A percentile compares a stretch with the other conserved stretches of the same genome.
phyloP scores from a whole-genome alignment of 2,888 invertebrate species.

The Heliconius ethilla region DNA sequence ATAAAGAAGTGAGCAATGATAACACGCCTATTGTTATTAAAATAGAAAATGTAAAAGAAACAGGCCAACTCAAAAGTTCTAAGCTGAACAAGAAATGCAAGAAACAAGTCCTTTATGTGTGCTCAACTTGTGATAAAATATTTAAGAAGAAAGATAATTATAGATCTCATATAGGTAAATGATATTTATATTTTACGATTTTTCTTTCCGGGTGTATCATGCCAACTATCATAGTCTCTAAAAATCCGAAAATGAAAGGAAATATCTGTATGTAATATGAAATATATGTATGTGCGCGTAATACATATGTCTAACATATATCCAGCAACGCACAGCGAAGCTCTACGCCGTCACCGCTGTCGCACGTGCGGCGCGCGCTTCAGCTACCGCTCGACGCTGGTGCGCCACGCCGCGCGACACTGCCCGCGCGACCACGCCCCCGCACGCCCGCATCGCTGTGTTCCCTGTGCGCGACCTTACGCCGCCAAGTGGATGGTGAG shows the following conservation, averaged over 20 bases:
- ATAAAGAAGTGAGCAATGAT: slow-evolving; percentile 49
- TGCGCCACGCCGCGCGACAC: slow-evolving; percentile 52
- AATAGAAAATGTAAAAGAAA: slow-evolving; percentile 29
- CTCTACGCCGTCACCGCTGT: slow-evolving; percentile 62
- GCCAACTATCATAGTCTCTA: too few relatives aligned
- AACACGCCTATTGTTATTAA: slow-evolving; percentile 40
- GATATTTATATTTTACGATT: not conserved
- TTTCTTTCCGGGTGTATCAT: not conserved
- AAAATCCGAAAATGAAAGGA: too few relatives aligned
- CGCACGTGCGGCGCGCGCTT: slow-evolving; percentile 61
- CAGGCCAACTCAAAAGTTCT: not conserved
- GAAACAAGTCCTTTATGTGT: slow-evolving; percentile 58
- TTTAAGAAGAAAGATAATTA: slow-evolving; percentile 72
- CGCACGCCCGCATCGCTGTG: slow-evolving; percentile 57
- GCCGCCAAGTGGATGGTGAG: slow-evolving; percentile 66
- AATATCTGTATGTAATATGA: too few relatives aligned
- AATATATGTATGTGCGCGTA: too few relatives aligned
- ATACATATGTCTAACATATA: too few relatives aligned
- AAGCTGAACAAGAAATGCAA: slow-evolving; percentile 47
- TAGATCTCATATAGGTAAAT: slow-evolving; percentile 71
- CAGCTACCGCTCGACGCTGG: slow-evolving; percentile 71
- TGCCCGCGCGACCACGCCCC: slow-evolving; percentile 55
- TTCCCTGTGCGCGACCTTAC: slow-evolving; percentile 56
- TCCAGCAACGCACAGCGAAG: slow-evolving; percentile 65
- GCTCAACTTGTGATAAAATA: slow-evolving; percentile 67